Base-by-base conservation (phyloP, 1,140 invertebrate genomes). In the Dinothrombium tinctorium region DNA sequence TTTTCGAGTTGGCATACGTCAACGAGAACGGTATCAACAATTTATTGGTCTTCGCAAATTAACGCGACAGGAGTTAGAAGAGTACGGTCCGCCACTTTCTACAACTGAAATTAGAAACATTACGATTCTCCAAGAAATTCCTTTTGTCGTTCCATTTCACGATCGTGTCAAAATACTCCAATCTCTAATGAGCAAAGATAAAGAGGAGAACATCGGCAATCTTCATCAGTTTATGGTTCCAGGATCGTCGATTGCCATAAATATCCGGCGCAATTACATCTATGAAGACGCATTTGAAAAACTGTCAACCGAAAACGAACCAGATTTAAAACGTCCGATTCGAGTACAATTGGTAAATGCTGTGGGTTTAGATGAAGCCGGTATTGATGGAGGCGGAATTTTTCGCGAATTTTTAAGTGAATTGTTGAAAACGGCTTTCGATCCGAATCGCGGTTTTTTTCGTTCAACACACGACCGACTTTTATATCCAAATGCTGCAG, bases 231-330 rank as follows among this genome's bases (percentile, higher is more conserved):
- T 80, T 53, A 63, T 77, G 47, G 48, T 53, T 33, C 69, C 73
- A 44, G 75, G 75, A 0, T 69, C 74, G 0, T 66, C 67, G 19
- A 81, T 86, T 40, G 68, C 72, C 48, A 68, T 92, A 2, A 71
- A 72, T 14, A 76, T 94, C 2, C 63, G 89, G 36, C 64, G 90
- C 40, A 80, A 78, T 51, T 86, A 89, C 61, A 64, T 96, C 0
- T 96, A 96, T 57, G 90, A 96, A 61, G 90, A 96, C 63, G 83
- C 89, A 0, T 94, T 86, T 59, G 83, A 89, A 22, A 89, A 89
- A 58, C 59, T 95, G 0, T 82, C 82, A 4, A 67, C 68, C 1
- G 77, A 84, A 51, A 94, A 89, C 64, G 76, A 77, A 11, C 40
- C 38, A n/a, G 23, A 50, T 33, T 32, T 49, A 21, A 44, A 45